A percentile compares a stretch with the other conserved stretches of the same genome.
Conservation (phyloP, 2,797 vertebrate species). For the Paguma larvata region DNA sequence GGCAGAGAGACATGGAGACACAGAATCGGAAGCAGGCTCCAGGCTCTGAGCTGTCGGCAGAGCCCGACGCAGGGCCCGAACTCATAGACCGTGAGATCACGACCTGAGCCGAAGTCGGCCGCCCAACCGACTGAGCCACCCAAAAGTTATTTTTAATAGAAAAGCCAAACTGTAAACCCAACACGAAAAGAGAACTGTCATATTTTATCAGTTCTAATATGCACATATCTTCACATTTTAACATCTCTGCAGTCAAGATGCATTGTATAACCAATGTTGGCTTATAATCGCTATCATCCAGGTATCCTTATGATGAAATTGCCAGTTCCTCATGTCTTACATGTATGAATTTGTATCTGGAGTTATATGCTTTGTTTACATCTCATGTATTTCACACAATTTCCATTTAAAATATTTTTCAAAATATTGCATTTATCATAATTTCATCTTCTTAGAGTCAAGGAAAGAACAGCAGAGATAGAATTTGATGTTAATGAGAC, state of each 20-base stretch:
- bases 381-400: neutral
- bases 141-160: too few species aligned
- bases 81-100: too few species aligned
- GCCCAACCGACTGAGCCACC: too few species aligned
- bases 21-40: too few species aligned
- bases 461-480: neutral
- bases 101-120: too few species aligned
- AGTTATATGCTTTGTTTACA: neutral
- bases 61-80: too few species aligned
- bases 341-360: neutral
- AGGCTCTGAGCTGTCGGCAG: too few species aligned
- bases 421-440: neutral
- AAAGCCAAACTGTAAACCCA: neutral
- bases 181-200: neutral
- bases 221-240: neutral
- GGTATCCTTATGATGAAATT: neutral
- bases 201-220: neutral
- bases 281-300: neutral
- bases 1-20: too few species aligned
- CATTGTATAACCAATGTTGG: neutral
- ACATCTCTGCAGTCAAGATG: neutral
- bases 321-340: neutral
- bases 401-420: conserved; percentile 1
- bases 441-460: conserved; percentile 10
- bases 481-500: neutral